Base-by-base conservation (phyloP, 1,140 invertebrate species). In the Ganaspis sp. region DNA sequence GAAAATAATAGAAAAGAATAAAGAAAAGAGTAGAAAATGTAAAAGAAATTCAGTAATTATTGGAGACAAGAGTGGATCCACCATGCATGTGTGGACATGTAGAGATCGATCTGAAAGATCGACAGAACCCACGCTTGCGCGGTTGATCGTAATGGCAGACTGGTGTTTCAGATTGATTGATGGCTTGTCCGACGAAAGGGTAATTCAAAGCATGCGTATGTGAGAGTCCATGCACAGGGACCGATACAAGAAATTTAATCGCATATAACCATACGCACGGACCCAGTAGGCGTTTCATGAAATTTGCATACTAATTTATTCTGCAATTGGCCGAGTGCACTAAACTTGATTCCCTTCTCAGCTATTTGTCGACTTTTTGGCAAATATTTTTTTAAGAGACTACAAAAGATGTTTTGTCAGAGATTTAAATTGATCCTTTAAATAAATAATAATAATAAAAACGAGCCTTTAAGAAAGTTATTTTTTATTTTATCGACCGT, bases 111-210 rank as follows among this genome's bases (percentile, higher is more conserved):
- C 77, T 72, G 77, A 17, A 49, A 17, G 77, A 77, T 80, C 75
- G 75, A 79, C 45, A 49, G 45, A 49, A 49, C 45, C 45, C 45
- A 49, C 45, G 45, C 45, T 78, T 76, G 53, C 73, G 69, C 40
- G 74, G 72, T 76, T 74, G 75, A 81, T 76, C 75, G 73, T 83
- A 83, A 83, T 83, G 82, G 73, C 79, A 83, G 77, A 70, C 77
- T 83, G 79, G 73, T 83, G 79, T 83, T 74, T 70, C 72, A 74
- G 34, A 49, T 81, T 81, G 79, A 83, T 81, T 83, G 82, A 83
- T 83, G 64, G 78, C 76, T 77, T 77, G 77, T 81, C 78, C 82
- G 76, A 81, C 80, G 82, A 83, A 81, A 83, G 80, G 75, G 76
- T 83, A 80, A 81, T 80, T 78, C 77, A 69, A 83, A 71, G 70